A percentile compares a stretch with the other conserved stretches of the same genome.
Conservation (phyloP, 1,140 invertebrate genomes). For the Brachionus asplanchnoidis region DNA sequence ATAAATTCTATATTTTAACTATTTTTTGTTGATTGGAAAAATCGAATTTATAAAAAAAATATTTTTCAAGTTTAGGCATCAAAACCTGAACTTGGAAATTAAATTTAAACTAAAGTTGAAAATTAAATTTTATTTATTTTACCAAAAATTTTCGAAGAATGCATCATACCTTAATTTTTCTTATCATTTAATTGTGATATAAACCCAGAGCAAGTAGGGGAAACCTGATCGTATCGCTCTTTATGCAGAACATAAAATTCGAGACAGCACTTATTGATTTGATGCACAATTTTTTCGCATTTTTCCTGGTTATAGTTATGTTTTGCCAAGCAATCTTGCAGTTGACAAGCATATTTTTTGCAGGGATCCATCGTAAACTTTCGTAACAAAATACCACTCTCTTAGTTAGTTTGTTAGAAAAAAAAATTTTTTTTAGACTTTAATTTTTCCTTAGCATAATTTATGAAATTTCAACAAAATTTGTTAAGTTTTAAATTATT, state of each 20-base stretch:
- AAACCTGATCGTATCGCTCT: not conserved
- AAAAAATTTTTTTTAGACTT: not conserved
- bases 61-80: not conserved
- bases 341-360: slow-evolving; percentile 21
- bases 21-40: no score
- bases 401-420: not conserved
- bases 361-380: slow-evolving; percentile 14
- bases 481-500: not conserved
- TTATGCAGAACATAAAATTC: not conserved
- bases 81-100: not conserved
- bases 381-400: not conserved
- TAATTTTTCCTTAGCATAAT: not conserved
- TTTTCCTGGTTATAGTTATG: not conserved
- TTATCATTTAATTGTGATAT: not conserved
- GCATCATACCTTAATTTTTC: not conserved
- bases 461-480: not conserved
- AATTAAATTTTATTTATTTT: not conserved
- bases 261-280: not conserved
- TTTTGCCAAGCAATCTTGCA: slow-evolving; percentile 5
- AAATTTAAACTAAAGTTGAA: not conserved
- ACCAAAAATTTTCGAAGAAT: not conserved
- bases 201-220: slow-evolving; percentile 34
- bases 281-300: not conserved
- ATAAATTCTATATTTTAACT: not conserved
- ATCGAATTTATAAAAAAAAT: no score